Base-by-base conservation (phyloP, 1,140 invertebrate species). In the Mycetomoellerius zeteki region DNA sequence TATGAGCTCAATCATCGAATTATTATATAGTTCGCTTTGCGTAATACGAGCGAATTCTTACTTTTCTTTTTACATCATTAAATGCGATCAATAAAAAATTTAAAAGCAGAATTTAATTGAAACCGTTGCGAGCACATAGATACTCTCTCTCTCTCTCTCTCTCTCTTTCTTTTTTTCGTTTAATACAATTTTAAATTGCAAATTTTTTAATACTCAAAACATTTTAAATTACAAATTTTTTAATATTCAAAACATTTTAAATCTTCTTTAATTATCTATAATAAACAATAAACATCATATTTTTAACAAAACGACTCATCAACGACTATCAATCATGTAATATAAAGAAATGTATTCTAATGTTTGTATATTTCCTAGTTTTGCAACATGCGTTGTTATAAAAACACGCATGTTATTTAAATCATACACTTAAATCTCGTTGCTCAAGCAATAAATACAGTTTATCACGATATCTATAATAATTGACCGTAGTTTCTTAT, bases 381-480 rank as follows among this genome's bases (percentile, higher is more conserved):
- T 81, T 71, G 33, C 52, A 81, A 71, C 16, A 27, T 43, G 21
- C 30, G 0, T 81, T 54, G 69, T n/a, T n/a, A n/a, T n/a, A n/a
- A n/a, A n/a, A n/a, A n/a, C n/a, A n/a, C 5, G 47, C 30, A 14
- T 14, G 4, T 19, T 24, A 7, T 1, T 81, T 82, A 24, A 82
- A 82, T 12, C 50, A 6, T 47, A 47, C 24, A 72, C 21, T 47
- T 58, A 58, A 72, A 47, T 30, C 30, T 8, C 27, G 3, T 82
- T 82, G 37, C 54, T 73, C 67, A 50, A 60, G 65, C 3, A 72
- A 30, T 60, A 60, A 82, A 72, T 27, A 72, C 30, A 60, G 24
- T 73, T 47, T 58, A 54, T 47, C 12, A 56, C n/a, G 8, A 81
- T 33, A 80, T 67, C 14, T 19, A 71, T 56, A 81, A 81, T 71